Percentiles rank a stretch among this genome's conserved stretches.
Evolutionary conservation across 2,797 vertebrate species (phyloP).

Genomic region (Eulemur albifrons): DNA sequence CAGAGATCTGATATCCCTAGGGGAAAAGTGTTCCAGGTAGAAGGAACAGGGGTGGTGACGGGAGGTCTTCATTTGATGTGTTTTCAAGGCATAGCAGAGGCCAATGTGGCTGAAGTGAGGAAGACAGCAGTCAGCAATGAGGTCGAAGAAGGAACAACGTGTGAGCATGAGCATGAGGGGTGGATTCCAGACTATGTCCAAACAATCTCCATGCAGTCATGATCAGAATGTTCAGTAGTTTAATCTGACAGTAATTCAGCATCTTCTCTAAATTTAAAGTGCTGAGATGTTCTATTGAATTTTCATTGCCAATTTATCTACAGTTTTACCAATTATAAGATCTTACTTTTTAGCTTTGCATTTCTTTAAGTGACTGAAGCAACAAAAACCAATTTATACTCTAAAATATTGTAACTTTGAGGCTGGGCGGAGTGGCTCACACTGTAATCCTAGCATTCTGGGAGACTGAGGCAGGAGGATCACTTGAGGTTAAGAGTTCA

Average conservation of each 20-base stretch:
- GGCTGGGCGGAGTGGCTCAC: too few relatives aligned
- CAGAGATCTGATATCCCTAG: background rate
- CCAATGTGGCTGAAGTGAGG: background rate
- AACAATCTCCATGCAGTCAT: background rate
- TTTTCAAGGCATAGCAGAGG: background rate
- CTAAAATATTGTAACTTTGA: background rate
- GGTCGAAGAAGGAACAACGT: background rate
- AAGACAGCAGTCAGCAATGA: background rate
- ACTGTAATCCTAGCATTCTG: too few relatives aligned
- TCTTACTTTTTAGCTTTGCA: background rate
- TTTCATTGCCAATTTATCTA: background rate
- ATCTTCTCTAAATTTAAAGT: background rate
- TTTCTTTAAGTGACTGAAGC: background rate
- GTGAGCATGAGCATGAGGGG: background rate
- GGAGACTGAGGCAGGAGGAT: too few relatives aligned
- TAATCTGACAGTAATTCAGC: constrained; percentile 17
- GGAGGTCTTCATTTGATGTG: background rate
- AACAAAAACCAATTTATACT: constrained; percentile 27
- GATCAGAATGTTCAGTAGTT: background rate
- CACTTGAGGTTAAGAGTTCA: too few relatives aligned
- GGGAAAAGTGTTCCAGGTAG: background rate
- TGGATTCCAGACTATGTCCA: background rate
- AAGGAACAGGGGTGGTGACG: background rate
- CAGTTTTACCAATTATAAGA: background rate
- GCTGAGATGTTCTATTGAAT: background rate